Evolutionary conservation across 2,113 vertebrate species (phyloP).

Genomic region (Cyrtonyx montezumae): DNA sequence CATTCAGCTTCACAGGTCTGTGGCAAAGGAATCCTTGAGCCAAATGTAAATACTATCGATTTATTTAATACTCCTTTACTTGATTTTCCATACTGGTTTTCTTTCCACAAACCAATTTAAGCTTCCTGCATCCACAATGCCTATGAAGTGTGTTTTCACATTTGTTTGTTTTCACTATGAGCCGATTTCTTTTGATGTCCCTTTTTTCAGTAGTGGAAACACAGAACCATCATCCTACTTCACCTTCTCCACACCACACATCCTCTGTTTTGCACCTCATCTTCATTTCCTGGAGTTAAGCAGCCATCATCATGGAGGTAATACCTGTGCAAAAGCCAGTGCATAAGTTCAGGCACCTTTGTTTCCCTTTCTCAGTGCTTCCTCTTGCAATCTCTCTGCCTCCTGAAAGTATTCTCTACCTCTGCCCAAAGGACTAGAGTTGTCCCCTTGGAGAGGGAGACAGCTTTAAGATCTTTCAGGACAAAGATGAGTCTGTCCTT

Average conservation of each 20-base stretch:
- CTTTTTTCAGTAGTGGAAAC: not conserved
- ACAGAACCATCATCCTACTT: accelerated
- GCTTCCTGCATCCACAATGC: not conserved
- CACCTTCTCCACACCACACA: not conserved
- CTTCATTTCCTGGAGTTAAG: not conserved
- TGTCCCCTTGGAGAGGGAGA: not conserved
- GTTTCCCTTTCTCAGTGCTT: not conserved
- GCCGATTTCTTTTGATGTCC: not conserved
- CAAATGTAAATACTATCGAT: not conserved
- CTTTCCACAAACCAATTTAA: not conserved
- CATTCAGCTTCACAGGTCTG: not conserved
- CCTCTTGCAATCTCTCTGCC: not conserved
- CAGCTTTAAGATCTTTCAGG: not conserved
- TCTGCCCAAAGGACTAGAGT: not conserved
- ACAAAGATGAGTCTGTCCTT: accelerated
- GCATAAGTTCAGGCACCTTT: not conserved
- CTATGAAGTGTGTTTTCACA: not conserved
- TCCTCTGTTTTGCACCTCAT: not conserved
- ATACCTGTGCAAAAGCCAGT: not conserved
- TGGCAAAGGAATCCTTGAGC: not conserved
- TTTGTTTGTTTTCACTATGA: not conserved
- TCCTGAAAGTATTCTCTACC: not conserved
- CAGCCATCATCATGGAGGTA: not conserved
- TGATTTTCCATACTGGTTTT: not conserved
- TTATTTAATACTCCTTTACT: not conserved